Conservation (phyloP, 2,797 vertebrate genomes). For the Lagorchestes hirsutus region DNA sequence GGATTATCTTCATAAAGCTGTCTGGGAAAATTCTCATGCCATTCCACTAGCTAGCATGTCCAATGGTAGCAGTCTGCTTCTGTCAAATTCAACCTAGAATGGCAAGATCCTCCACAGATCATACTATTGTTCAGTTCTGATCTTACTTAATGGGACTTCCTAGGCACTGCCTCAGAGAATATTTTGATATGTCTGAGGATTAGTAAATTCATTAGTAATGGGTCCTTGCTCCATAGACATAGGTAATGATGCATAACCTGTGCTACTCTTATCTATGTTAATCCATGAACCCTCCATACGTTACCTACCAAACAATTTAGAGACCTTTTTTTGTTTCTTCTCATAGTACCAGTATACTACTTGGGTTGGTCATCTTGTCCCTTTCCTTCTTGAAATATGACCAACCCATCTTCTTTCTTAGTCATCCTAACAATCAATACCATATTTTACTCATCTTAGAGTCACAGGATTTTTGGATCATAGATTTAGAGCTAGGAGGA, state of each 20-base stretch:
- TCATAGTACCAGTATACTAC: too few species aligned
- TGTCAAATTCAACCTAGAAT: constrained; percentile 8
- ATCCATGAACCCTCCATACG: background rate
- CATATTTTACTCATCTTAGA: too few species aligned
- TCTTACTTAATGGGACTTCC: background rate
- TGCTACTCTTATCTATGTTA: background rate
- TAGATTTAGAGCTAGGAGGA: too few species aligned
- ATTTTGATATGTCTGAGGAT: background rate
- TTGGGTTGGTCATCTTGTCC: too few species aligned
- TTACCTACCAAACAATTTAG: background rate
- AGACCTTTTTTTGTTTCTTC: background rate
- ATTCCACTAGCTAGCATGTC: constrained; percentile 5
- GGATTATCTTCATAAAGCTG: constrained; percentile 47
- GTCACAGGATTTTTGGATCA: too few species aligned
- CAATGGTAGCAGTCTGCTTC: background rate
- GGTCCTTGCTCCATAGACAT: background rate
- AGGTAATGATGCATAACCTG: background rate
- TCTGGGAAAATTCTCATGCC: background rate
- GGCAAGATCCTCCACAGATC: constrained; percentile 9
- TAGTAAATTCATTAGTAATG: background rate
- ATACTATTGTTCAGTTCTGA: background rate
- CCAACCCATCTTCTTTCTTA: too few species aligned
- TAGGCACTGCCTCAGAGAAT: constrained; percentile 23
- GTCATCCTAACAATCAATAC: too few species aligned
- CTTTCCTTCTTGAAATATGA: too few species aligned